Percentiles rank a stretch among this genome's conserved stretches.
Evolutionary conservation across 92 coral and sea anemone genomes (phyloP).

Genomic region (Actinernus sp.): DNA sequence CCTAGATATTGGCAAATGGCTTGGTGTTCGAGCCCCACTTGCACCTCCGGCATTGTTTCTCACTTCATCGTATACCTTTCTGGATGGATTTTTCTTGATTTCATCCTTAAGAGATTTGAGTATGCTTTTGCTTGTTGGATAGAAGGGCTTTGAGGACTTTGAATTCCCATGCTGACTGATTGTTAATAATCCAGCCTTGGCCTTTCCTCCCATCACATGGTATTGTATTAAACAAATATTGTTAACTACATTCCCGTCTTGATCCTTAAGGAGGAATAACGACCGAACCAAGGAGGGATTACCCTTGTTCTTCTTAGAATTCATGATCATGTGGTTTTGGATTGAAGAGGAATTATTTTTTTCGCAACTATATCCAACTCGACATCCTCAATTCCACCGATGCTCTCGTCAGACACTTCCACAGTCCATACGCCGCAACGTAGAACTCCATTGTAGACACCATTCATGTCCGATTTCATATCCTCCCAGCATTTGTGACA

Average conservation of each 20-base stretch:
- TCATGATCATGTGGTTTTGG: slow-evolving; percentile 45
- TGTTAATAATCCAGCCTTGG: slow-evolving; percentile 26
- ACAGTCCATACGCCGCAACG: slow-evolving; percentile 36
- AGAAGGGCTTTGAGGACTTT: slow-evolving; percentile 44
- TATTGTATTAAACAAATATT: slow-evolving; percentile 50
- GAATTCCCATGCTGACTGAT: slow-evolving; percentile 51
- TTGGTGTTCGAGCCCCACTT: slow-evolving; percentile 10
- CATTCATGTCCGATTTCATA: slow-evolving; percentile 55
- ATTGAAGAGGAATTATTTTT: too few species aligned
- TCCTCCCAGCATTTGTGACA: slow-evolving; percentile 42
- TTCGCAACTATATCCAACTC: too few species aligned
- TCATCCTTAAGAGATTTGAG: slow-evolving; percentile 7
- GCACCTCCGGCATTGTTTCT: slow-evolving; percentile 41
- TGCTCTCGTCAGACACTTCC: slow-evolving; percentile 3
- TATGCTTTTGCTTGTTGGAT: slow-evolving; percentile 51
- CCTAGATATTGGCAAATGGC: slow-evolving; percentile 28
- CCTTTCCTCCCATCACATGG: slow-evolving; percentile 20
- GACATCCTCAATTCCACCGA: not conserved
- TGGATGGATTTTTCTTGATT: slow-evolving; percentile 4
- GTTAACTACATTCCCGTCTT: slow-evolving; percentile 27
- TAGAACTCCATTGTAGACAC: slow-evolving; percentile 36
- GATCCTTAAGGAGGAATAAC: slow-evolving; percentile 44
- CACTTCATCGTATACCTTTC: slow-evolving; percentile 20
- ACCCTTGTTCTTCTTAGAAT: slow-evolving; percentile 64
- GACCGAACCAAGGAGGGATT: slow-evolving; percentile 41